Conservation (phyloP, 1,140 invertebrate genomes). For the Hirudo medicinalis region DNA sequence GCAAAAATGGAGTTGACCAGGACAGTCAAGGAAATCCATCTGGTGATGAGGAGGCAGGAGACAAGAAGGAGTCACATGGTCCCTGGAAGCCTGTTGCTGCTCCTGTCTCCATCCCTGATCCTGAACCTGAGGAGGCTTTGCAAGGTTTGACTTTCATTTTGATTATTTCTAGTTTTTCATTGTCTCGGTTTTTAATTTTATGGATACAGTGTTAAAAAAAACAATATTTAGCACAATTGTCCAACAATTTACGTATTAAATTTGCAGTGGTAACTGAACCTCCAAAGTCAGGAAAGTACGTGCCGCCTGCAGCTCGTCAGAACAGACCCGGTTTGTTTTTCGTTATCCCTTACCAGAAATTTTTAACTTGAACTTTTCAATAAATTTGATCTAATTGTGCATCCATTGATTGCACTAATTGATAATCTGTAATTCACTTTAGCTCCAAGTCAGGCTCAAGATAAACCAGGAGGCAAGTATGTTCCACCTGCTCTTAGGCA, state of each 20-base stretch:
- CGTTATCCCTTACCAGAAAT: too few relatives aligned
- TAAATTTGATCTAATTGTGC: too few relatives aligned
- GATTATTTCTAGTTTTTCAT: too few relatives aligned
- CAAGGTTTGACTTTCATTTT: too few relatives aligned
- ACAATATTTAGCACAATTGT: background rate
- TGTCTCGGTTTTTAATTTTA: background rate
- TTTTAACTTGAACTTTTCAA: too few relatives aligned
- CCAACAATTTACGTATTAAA: background rate
- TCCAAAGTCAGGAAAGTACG: background rate
- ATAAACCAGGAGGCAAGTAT: background rate
- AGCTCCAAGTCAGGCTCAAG: background rate
- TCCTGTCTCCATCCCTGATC: background rate
- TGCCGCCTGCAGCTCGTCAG: background rate
- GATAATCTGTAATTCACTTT: background rate
- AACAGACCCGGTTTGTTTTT: too few relatives aligned
- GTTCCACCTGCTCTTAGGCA: background rate
- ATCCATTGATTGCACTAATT: background rate
- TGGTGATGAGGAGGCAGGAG: background rate
- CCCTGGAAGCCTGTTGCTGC: conserved; percentile 5
- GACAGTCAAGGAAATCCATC: background rate
- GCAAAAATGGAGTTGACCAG: background rate
- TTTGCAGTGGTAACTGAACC: background rate
- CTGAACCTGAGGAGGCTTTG: background rate
- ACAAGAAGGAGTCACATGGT: conserved; percentile 6
- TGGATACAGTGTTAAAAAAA: background rate